Percentiles rank a stretch among this genome's conserved stretches.
phyloP scores from a whole-genome alignment of 1,140 invertebrate genomes.

The Agrilus planipennis region DNA sequence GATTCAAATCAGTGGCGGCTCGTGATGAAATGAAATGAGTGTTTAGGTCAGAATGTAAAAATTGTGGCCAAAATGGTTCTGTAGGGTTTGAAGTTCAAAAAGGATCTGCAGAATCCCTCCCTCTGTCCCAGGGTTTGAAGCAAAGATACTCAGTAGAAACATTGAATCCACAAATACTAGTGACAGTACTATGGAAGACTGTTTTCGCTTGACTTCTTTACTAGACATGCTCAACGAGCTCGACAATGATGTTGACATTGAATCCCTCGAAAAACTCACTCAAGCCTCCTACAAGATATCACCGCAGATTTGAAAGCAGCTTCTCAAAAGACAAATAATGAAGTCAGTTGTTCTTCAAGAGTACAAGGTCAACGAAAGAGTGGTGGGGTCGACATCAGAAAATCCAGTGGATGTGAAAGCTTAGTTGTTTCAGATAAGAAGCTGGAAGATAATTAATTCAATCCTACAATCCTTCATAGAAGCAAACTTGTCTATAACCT shows the following conservation, averaged over 20 bases:
- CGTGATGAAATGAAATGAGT: too few relatives aligned
- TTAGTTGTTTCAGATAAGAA: conserved; percentile 13
- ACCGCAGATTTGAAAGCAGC: conserved; percentile 55
- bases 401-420: conserved; percentile 48
- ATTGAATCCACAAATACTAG: conserved; percentile 32
- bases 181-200: conserved; percentile 45
- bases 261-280: conserved; percentile 62
- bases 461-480: too few relatives aligned
- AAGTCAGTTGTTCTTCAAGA: conserved; percentile 33
- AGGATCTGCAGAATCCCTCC: conserved; percentile 70
- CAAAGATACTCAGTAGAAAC: conserved; percentile 45
- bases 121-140: conserved; percentile 72
- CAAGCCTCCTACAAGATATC: conserved; percentile 70
- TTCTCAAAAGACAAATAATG: conserved; percentile 39
- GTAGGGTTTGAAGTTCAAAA: conserved; percentile 44
- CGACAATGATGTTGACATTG: conserved; percentile 50
- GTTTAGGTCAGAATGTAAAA: conserved; percentile 34
- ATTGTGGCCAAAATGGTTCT: conserved; percentile 39
- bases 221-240: conserved; percentile 60
- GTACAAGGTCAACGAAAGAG: conserved; percentile 35
- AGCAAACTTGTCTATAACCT: too few relatives aligned
- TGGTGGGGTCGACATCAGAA: conserved; percentile 73
- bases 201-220: conserved; percentile 64
- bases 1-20: too few relatives aligned
- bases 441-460: conserved; percentile 18